These are phyloP conservation scores for Ptyas mucosa DNA, from an alignment of 2,113 vertebrate species.

Conservation along the genomic window DNA sequence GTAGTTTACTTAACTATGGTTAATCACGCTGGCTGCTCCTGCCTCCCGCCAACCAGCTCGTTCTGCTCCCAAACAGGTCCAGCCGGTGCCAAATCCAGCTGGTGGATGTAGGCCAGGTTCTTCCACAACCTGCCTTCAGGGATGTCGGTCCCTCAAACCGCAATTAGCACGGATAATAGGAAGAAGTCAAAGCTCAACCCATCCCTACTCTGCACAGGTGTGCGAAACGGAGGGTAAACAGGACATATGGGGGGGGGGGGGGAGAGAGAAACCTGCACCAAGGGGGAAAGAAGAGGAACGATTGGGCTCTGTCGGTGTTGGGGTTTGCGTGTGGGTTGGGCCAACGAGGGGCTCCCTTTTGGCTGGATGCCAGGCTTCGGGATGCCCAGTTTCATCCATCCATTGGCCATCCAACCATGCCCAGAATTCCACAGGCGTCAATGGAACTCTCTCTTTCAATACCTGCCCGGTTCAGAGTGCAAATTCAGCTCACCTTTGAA, in stretches of 20 bases:
- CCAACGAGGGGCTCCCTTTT: neutral
- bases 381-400: neutral
- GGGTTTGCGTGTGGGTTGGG: neutral
- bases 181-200: neutral
- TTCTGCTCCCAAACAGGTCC: neutral
- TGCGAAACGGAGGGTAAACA: neutral
- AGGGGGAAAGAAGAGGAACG: neutral
- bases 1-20: neutral
- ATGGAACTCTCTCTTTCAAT: neutral
- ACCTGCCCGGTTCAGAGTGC: fast-evolving
- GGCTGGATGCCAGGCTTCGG: neutral
- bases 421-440: neutral
- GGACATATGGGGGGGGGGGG: neutral
- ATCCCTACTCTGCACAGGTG: neutral
- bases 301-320: neutral
- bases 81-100: neutral
- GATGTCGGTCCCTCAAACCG: neutral
- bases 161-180: neutral
- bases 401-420: neutral
- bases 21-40: neutral
- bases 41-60: neutral
- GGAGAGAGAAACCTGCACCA: neutral
- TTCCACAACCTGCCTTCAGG: neutral
- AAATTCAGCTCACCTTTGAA: neutral
- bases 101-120: too few relatives aligned